Base-by-base conservation (phyloP, 2,888 invertebrate species). In the Eupithecia exiguata region DNA sequence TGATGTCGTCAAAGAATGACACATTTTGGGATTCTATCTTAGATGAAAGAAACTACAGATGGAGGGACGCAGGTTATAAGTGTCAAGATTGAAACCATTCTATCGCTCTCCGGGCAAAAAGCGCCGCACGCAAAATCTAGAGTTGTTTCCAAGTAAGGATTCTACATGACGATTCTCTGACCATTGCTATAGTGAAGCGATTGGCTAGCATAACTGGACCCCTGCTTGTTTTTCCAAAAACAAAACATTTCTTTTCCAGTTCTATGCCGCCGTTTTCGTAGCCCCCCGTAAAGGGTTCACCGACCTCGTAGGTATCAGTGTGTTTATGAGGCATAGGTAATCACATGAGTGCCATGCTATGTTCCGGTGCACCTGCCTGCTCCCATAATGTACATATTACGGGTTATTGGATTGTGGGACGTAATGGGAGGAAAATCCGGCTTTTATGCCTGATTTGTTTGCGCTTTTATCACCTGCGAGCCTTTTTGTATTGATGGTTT, bases 321-420 rank as follows among this genome's bases (percentile, higher is more conserved):
- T 71, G 69, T 70, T 77, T 75, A 71, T 68, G 72, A 46, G 65
- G 67, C 49, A 58, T 70, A 72, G 76, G 77, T 77, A 79, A 80
- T 80, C 77, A 78, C 62, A 58, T 77, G 72, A 80, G 79, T 78
- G 80, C 75, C 68, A 70, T 77, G 71, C 77, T 61, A 61, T 78
- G 78, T 80, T 53, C 70, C 49, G 21, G 68, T 65, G 74, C 78
- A 79, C 77, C 74, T 76, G 73, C 68, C 49, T 62, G 61, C 70
- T 76, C 73, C 63, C 74, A 73, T 71, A 49, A 62, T 63, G 21
- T 43, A 53, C 35, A 62, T 62, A 62, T 35, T 62, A 35, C 18
- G 35, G 62, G 35, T 25, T 25, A 58, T 25, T 58, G 12, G 25
- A 58, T 25, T 58, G 25, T 58, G 58, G 58, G 18, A 35, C 63